Evolutionary conservation across 2,113 vertebrate species (phyloP).

Genomic region (rabbit (Oryctolagus cuniculus)): mOryCun1.1 NC_091439.1:70065001-70065500

Average conservation of each 20-base stretch:
- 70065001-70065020: neutral
- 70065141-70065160: neutral
- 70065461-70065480: constrained; percentile 71
- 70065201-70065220: constrained; percentile 21
- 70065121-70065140: neutral
- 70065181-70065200: constrained; percentile 52
- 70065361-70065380: constrained; percentile 66
- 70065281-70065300: constrained; percentile 64
- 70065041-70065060: neutral
- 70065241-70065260: constrained; percentile 58
- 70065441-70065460: constrained; percentile 77
- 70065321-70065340: constrained; percentile 77
- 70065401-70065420: constrained; percentile 74
- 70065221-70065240: constrained; percentile 58
- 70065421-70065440: constrained; percentile 70
- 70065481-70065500: constrained; percentile 50
- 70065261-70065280: constrained; percentile 61
- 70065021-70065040: neutral
- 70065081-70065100: neutral
- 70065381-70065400: constrained; percentile 70
- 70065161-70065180: constrained; percentile 45
- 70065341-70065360: constrained; percentile 78
- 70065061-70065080: neutral
- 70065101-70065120: neutral
- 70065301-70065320: constrained; percentile 75